Base-by-base conservation (phyloP, 2,888 invertebrate species). In the Aphrophora alni region DNA sequence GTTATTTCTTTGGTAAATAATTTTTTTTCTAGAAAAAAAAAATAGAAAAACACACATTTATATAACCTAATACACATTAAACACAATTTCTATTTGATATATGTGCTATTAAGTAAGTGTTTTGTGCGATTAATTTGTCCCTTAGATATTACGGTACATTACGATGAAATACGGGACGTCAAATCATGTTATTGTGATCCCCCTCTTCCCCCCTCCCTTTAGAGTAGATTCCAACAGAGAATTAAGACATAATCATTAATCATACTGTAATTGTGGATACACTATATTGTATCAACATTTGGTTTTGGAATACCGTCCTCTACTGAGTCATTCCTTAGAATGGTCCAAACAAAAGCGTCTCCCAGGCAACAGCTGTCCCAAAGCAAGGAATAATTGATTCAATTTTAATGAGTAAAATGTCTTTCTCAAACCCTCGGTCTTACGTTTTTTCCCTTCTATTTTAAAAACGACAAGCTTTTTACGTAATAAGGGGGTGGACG, bases 381-480 rank as follows among this genome's bases (percentile, higher is more conserved):
- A 51, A 71, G 24, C 12, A 17, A 2, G n/a, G 81, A 33, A 33
- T 83, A 83, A 83, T 83, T 83, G 83, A 83, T 83, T 83, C 78
- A 78, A 72, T 82, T 83, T 83, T 83, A 83, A 83, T 83, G 83
- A 82, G 83, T 77, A 80, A 82, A 83, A 83, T 80, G 82, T 76
- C 82, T 78, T n/a, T n/a, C 78, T 80, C 81, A 69, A 26, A 68
- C 74, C 69, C 77, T 68, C 69, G 28, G 74, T 80, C 75, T 80
- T 82, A 79, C n/a, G 78, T 73, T 33, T 51, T 44, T 59, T 27
- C 38, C 25, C 10, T 25, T 38, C 38, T 21, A 38, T 70, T 69
- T 38, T 59, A 51, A 38, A 51, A 51, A 38, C 28, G 44, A 75
- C 69, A 71, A 71, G 28, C 76, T 69, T 75, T 80, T 75, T 75